These are phyloP conservation scores for Hyphantria cunea DNA, from an alignment of 1,140 invertebrate genomes.

Conservation along the genomic window DNA sequence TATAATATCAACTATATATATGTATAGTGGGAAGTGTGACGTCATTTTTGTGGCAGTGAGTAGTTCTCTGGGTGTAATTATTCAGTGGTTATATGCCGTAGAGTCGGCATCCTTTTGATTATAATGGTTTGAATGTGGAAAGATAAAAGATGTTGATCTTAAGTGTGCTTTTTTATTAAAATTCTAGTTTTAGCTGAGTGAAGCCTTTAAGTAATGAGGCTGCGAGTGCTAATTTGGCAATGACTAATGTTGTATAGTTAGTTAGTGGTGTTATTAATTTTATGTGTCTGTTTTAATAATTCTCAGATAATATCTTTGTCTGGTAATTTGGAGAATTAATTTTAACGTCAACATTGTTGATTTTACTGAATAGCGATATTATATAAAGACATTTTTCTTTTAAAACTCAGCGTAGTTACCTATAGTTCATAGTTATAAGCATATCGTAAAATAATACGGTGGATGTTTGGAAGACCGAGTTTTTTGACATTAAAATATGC, in stretches of 20 bases:
- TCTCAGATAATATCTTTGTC: not conserved
- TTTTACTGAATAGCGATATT: no score
- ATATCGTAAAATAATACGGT: no score
- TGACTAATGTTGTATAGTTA: not conserved
- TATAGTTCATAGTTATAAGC: no score
- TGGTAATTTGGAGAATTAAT: not conserved
- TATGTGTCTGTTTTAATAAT: not conserved
- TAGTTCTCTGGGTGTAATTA: slow-evolving; percentile 16
- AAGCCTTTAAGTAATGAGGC: not conserved
- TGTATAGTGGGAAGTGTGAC: slow-evolving; percentile 22
- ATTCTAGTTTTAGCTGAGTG: not conserved
- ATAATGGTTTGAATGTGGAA: slow-evolving; percentile 20
- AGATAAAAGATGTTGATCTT: slow-evolving; percentile 6
- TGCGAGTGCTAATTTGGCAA: not conserved
- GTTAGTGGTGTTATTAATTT: slow-evolving; percentile 6
- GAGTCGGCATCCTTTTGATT: slow-evolving; percentile 22
- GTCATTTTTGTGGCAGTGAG: slow-evolving; percentile 11
- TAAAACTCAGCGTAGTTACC: no score
- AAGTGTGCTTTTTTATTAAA: slow-evolving; percentile 1
- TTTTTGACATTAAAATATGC: no score
- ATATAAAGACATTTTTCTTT: no score
- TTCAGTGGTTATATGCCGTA: slow-evolving; percentile 12
- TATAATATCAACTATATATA: slow-evolving; percentile 9
- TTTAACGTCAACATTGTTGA: not conserved
- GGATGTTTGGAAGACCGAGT: no score